These are phyloP conservation scores for Sceloporus tristichus DNA, from an alignment of 2,113 vertebrate species.

Conservation along the genomic window DNA sequence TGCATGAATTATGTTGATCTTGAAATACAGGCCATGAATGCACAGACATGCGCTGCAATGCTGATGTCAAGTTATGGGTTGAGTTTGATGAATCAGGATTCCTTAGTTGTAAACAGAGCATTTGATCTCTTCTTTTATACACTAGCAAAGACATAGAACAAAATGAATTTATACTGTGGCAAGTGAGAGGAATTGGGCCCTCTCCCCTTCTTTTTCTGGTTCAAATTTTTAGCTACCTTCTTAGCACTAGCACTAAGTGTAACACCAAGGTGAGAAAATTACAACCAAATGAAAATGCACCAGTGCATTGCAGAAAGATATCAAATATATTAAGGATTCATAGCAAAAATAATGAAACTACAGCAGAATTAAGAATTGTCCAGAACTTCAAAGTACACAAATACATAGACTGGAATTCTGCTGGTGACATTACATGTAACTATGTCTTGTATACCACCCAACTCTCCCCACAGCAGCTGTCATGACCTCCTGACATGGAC, in stretches of 20 bases:
- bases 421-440: too few relatives aligned
- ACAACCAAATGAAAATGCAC: background rate
- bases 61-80: constrained; percentile 60
- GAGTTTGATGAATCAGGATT: constrained; percentile 25
- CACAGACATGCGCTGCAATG: constrained; percentile 27
- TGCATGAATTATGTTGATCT: constrained; percentile 56
- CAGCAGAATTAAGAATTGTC: too few relatives aligned
- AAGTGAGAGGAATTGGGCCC: constrained; percentile 2
- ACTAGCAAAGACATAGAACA: constrained; percentile 26
- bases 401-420: too few relatives aligned
- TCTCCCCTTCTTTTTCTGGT: background rate
- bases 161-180: too few relatives aligned
- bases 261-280: background rate
- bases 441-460: too few relatives aligned
- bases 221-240: background rate
- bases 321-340: too few relatives aligned
- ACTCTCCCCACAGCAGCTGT: too few relatives aligned
- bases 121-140: constrained; percentile 68
- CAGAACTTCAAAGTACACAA: too few relatives aligned
- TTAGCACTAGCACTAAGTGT: background rate
- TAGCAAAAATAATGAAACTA: too few relatives aligned
- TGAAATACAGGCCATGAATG: constrained; percentile 42
- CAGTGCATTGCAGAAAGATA: too few relatives aligned
- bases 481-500: too few relatives aligned
- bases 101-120: constrained; percentile 67